phyloP scores from a whole-genome alignment of 1,140 invertebrate species.

The Fragariocoptes setiger region DNA sequence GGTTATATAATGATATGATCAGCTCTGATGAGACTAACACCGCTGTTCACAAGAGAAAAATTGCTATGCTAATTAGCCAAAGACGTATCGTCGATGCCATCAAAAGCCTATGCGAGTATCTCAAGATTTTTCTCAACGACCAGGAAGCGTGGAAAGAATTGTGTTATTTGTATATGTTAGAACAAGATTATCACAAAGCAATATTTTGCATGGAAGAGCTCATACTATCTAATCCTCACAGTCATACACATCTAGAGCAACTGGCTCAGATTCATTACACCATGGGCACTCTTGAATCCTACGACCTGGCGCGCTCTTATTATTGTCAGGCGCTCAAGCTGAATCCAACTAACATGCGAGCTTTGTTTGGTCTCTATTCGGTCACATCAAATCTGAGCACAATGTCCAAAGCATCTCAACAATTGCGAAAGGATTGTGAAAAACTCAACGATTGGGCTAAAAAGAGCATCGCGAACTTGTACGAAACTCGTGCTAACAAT shows the following conservation, averaged over 20 bases:
- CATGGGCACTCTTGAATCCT: slow-evolving; percentile 65
- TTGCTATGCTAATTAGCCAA: slow-evolving; percentile 64
- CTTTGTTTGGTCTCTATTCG: slow-evolving; percentile 64
- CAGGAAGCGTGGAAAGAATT: slow-evolving; percentile 94
- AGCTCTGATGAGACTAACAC: slow-evolving; percentile 73
- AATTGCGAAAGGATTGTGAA: not conserved
- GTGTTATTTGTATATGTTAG: slow-evolving; percentile 57
- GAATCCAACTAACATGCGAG: slow-evolving; percentile 63
- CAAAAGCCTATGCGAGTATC: slow-evolving; percentile 67
- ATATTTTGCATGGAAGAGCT: slow-evolving; percentile 92
- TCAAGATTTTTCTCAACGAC: slow-evolving; percentile 93
- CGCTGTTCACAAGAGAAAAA: slow-evolving; percentile 44
- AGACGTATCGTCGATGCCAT: slow-evolving; percentile 59
- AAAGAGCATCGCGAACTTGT: not conserved
- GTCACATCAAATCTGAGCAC: slow-evolving; percentile 34
- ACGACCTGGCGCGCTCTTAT: slow-evolving; percentile 65
- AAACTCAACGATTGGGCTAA: not conserved
- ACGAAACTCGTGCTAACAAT: too few species aligned
- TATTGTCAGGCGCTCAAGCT: slow-evolving; percentile 73
- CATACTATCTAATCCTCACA: slow-evolving; percentile 76
- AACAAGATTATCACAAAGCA: slow-evolving; percentile 65
- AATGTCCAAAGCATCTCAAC: slow-evolving; percentile 29
- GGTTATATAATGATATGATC: slow-evolving; percentile 55
- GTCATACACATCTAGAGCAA: slow-evolving; percentile 59
- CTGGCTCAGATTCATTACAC: slow-evolving; percentile 19